Percentiles rank a stretch among this genome's conserved stretches.
Conservation (phyloP, 2,113 vertebrate genomes). For the Vicugna pacos region DNA sequence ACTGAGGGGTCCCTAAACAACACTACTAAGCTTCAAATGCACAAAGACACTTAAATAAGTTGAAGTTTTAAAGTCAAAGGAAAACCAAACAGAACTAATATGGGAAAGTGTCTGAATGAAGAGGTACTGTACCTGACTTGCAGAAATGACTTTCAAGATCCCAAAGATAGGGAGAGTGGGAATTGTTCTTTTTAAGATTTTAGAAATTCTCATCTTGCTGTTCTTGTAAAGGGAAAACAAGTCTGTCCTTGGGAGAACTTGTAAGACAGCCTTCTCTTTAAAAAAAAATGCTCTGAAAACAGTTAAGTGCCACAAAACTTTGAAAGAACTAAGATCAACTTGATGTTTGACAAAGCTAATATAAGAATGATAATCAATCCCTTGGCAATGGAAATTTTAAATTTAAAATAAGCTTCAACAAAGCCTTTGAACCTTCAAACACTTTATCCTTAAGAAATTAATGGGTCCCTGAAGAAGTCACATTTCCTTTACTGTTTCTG, state of each 20-base stretch:
- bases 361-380: constrained; percentile 89
- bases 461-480: constrained; percentile 90
- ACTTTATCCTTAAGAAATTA: constrained; percentile 91
- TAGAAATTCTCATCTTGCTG: constrained; percentile 59
- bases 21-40: constrained; percentile 24
- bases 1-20: constrained; percentile 33
- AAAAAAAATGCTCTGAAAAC: constrained; percentile 76
- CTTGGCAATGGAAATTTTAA: constrained; percentile 89
- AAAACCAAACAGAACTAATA: constrained; percentile 61
- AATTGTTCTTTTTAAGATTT: constrained; percentile 68
- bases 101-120: neutral
- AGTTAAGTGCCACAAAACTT: constrained; percentile 81
- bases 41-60: constrained; percentile 55
- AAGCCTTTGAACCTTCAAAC: constrained; percentile 91
- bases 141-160: constrained; percentile 65
- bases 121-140: neutral
- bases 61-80: constrained; percentile 67
- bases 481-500: constrained; percentile 86
- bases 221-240: constrained; percentile 75
- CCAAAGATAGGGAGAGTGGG: constrained; percentile 16
- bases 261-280: constrained; percentile 68
- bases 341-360: constrained; percentile 88
- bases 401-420: constrained; percentile 91
- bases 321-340: constrained; percentile 85
- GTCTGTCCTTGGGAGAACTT: constrained; percentile 82